Evolutionary conservation across 1,140 invertebrate genomes (phyloP).

Genomic region (Dreissena polymorpha): DNA sequence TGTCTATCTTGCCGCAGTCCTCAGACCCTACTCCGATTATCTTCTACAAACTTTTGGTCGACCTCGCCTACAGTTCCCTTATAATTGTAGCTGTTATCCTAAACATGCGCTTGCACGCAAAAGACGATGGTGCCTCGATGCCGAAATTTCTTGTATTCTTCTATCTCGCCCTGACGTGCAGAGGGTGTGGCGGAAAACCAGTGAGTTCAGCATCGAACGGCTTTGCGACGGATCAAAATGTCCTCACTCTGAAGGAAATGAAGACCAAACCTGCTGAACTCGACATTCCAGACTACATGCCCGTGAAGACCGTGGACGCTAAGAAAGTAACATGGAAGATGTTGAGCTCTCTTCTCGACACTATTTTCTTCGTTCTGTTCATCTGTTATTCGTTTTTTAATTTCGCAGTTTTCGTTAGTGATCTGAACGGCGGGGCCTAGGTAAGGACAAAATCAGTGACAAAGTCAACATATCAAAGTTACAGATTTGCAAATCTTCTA

Average conservation of each 20-base stretch:
- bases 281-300: too few species aligned
- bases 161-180: neutral
- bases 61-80: constrained; percentile 32
- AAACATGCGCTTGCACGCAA: constrained; percentile 9
- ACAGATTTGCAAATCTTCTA: too few species aligned
- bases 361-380: constrained; percentile 6
- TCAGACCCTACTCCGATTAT: constrained; percentile 81
- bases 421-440: neutral
- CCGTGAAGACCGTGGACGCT: neutral
- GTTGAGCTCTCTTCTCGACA: constrained; percentile 26
- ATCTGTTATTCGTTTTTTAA: neutral
- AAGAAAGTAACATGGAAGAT: constrained; percentile 33
- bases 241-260: neutral
- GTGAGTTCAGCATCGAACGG: neutral
- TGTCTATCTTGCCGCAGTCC: constrained; percentile 82
- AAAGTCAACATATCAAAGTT: too few species aligned
- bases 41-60: constrained; percentile 44
- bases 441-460: too few species aligned
- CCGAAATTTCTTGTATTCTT: neutral
- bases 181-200: neutral
- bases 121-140: neutral
- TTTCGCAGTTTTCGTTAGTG: neutral
- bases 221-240: neutral
- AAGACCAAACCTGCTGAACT: neutral
- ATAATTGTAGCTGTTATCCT: constrained; percentile 29